Percentiles rank a stretch among this genome's conserved stretches.
phyloP scores from a whole-genome alignment of 2,888 invertebrate genomes.

The Xestia sexstrigata region DNA sequence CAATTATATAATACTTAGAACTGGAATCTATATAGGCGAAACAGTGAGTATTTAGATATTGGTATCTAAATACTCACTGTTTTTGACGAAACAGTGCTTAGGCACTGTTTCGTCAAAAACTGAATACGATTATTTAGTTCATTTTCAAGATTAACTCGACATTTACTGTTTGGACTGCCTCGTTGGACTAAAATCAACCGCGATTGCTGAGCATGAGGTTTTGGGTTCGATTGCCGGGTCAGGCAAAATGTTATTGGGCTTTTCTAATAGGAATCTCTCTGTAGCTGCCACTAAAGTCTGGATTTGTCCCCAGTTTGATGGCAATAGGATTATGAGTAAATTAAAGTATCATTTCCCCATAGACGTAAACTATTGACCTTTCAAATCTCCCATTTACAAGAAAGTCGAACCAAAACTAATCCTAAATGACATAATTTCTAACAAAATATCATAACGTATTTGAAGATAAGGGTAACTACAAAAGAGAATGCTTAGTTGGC shows the following conservation, averaged over 20 bases:
- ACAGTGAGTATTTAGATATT: too few relatives aligned
- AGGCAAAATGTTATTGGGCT: not conserved
- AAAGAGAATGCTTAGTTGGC: slow-evolving; percentile 58
- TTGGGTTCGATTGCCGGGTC: not conserved
- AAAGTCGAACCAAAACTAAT: slow-evolving; percentile 15
- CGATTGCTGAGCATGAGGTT: too few relatives aligned
- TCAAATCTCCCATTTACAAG: not conserved
- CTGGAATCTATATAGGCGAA: too few relatives aligned
- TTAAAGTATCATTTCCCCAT: not conserved
- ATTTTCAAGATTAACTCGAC: too few relatives aligned
- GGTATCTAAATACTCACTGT: too few relatives aligned
- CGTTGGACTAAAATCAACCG: not conserved
- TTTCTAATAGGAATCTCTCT: not conserved
- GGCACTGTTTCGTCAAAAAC: too few relatives aligned
- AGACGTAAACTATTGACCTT: not conserved
- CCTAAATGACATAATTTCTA: slow-evolving; percentile 44
- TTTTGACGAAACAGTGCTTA: too few relatives aligned
- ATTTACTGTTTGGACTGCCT: too few relatives aligned
- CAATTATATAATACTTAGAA: too few relatives aligned
- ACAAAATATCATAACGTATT: slow-evolving; percentile 51
- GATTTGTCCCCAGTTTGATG: not conserved
- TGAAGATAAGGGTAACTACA: slow-evolving; percentile 51
- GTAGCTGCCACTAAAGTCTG: not conserved
- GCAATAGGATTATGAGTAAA: too few relatives aligned
- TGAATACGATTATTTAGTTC: too few relatives aligned